Conservation (phyloP, 2,113 vertebrate species). For the Vireo altiloquus region DNA sequence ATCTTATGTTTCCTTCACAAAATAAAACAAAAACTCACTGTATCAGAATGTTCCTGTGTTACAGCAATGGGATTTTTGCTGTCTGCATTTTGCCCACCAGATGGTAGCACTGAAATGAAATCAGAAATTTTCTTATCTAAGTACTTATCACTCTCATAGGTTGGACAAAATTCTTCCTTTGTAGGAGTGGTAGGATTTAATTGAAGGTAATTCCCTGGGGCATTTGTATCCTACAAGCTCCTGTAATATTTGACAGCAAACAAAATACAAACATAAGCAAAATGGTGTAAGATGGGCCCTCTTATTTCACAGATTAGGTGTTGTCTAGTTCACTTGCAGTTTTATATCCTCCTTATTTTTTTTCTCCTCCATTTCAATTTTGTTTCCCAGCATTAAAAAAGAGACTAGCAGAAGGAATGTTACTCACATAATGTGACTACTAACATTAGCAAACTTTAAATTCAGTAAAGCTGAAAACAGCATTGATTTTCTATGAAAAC, state of each 20-base stretch:
- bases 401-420: not conserved
- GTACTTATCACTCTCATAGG: not conserved
- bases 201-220: not conserved
- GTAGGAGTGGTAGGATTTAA: not conserved
- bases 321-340: not conserved
- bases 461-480: not conserved
- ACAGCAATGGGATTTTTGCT: conserved; percentile 24
- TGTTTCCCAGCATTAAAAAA: not conserved
- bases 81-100: conserved; percentile 65
- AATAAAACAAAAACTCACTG: conserved; percentile 72
- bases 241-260: not conserved
- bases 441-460: not conserved
- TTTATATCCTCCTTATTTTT: not conserved
- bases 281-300: not conserved
- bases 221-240: not conserved
- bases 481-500: not conserved
- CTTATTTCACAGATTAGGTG: not conserved
- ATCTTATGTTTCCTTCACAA: conserved; percentile 73
- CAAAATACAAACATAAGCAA: not conserved
- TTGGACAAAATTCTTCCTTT: not conserved
- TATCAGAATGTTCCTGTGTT: conserved; percentile 66
- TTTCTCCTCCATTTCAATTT: not conserved
- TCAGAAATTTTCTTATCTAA: conserved; percentile 22
- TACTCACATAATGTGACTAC: not conserved
- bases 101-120: conserved; percentile 63